Conservation (phyloP, 2,888 invertebrate genomes). For the Lepeophtheirus nordmannii region DNA sequence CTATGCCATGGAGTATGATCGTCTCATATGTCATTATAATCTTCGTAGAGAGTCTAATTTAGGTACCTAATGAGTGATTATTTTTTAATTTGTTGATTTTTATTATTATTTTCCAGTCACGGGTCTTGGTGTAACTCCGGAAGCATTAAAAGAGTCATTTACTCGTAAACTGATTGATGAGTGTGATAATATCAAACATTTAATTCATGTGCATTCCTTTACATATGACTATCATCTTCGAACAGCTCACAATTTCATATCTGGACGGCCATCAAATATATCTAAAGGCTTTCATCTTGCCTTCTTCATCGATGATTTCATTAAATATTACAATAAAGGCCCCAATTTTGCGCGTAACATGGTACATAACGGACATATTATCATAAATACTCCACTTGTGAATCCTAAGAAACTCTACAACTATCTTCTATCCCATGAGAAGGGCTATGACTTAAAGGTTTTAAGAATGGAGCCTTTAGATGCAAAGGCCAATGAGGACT, state of each 20-base stretch:
- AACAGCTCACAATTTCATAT: constrained; percentile 48
- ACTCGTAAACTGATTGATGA: constrained; percentile 39
- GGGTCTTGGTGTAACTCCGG: neutral
- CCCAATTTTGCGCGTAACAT: constrained; percentile 55
- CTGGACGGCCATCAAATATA: constrained; percentile 40
- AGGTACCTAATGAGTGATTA: constrained; percentile 30
- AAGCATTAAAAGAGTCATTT: neutral
- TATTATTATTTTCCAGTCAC: constrained; percentile 10
- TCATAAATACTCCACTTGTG: constrained; percentile 42
- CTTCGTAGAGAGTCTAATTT: constrained; percentile 4
- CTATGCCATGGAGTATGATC: constrained; percentile 48
- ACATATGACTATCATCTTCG: constrained; percentile 59
- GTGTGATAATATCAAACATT: constrained; percentile 51
- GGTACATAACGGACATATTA: constrained; percentile 37
- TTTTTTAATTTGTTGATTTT: constrained; percentile 31
- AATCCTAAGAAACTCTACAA: constrained; percentile 51
- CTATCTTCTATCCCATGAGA: constrained; percentile 51
- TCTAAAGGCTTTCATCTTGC: constrained; percentile 52
- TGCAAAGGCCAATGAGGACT: constrained; percentile 29
- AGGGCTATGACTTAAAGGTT: constrained; percentile 49
- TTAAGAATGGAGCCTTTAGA: constrained; percentile 43
- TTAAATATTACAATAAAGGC: constrained; percentile 57
- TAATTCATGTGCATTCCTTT: constrained; percentile 59
- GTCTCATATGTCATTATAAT: constrained; percentile 38
- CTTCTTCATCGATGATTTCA: constrained; percentile 56